These are phyloP conservation scores for Brachyptera risi DNA, from an alignment of 2,888 invertebrate species.

Conservation along the genomic window DNA sequence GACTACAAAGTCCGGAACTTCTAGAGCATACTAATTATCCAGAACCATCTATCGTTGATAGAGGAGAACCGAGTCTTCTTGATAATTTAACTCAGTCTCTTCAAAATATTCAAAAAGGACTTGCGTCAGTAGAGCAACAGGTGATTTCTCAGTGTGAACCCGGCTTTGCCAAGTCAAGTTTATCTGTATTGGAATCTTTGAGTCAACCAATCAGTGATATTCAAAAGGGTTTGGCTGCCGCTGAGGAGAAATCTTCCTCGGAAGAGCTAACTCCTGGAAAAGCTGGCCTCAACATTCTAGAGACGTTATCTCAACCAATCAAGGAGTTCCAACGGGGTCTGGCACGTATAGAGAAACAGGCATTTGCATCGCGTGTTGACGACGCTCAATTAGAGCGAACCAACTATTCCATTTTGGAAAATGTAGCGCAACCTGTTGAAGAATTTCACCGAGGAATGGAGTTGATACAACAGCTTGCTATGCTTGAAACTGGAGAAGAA, in stretches of 20 bases:
- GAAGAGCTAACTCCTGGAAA: slow-evolving; percentile 24
- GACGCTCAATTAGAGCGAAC: slow-evolving; percentile 16
- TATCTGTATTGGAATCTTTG: slow-evolving; percentile 43
- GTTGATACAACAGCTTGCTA: slow-evolving; percentile 24
- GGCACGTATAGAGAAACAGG: slow-evolving; percentile 22
- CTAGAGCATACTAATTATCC: slow-evolving; percentile 14
- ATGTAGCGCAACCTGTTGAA: slow-evolving; percentile 28
- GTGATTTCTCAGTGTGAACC: slow-evolving; percentile 58
- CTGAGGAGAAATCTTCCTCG: slow-evolving; percentile 22
- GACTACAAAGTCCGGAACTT: slow-evolving; percentile 21
- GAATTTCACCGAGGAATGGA: slow-evolving; percentile 16
- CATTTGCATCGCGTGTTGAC: not conserved
- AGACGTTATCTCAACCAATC: slow-evolving; percentile 25
- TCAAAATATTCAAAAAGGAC: slow-evolving; percentile 51
- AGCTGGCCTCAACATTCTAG: slow-evolving; percentile 15
- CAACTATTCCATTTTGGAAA: slow-evolving; percentile 25
- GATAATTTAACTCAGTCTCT: slow-evolving; percentile 40
- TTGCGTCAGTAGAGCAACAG: slow-evolving; percentile 60
- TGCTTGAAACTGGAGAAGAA: slow-evolving; percentile 24
- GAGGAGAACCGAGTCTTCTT: slow-evolving; percentile 33
- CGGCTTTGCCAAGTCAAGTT: slow-evolving; percentile 43
- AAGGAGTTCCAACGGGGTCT: slow-evolving; percentile 24
- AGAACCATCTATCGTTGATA: slow-evolving; percentile 29
- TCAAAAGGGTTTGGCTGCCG: slow-evolving; percentile 29
- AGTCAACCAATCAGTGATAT: slow-evolving; percentile 46